These are phyloP conservation scores for Helarctos malayanus DNA, from an alignment of 2,797 vertebrate genomes.

Conservation along the genomic window DNA sequence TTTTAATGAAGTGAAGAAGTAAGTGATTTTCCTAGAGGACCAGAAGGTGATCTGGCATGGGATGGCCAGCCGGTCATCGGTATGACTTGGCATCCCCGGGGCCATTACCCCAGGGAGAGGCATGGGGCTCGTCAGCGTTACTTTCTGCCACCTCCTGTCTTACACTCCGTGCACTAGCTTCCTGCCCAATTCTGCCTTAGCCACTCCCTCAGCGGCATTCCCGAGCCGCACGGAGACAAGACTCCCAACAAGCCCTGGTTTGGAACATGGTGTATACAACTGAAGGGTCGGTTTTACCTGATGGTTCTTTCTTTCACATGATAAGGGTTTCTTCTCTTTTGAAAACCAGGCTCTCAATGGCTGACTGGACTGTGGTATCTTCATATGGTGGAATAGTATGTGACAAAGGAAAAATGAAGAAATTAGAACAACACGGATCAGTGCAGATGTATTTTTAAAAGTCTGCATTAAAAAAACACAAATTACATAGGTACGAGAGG, in stretches of 20 bases:
- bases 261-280: neutral
- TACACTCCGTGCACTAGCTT: neutral
- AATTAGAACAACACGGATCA: neutral
- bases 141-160: neutral
- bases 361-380: neutral
- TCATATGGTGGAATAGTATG: neutral
- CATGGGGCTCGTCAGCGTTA: neutral
- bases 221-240: neutral
- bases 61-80: conserved; percentile 57
- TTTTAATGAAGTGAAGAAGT: conserved; percentile 16
- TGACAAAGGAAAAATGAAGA: neutral
- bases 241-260: neutral
- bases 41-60: neutral
- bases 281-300: neutral
- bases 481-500: neutral
- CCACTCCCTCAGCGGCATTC: neutral
- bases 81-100: neutral
- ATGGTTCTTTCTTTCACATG: neutral
- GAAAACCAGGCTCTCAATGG: neutral
- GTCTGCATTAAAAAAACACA: neutral
- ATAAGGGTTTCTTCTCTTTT: neutral
- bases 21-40: conserved; percentile 27
- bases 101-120: neutral
- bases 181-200: neutral
- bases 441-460: neutral